Conservation (phyloP, 2,797 vertebrate genomes). For the Cossypha caffra region DNA sequence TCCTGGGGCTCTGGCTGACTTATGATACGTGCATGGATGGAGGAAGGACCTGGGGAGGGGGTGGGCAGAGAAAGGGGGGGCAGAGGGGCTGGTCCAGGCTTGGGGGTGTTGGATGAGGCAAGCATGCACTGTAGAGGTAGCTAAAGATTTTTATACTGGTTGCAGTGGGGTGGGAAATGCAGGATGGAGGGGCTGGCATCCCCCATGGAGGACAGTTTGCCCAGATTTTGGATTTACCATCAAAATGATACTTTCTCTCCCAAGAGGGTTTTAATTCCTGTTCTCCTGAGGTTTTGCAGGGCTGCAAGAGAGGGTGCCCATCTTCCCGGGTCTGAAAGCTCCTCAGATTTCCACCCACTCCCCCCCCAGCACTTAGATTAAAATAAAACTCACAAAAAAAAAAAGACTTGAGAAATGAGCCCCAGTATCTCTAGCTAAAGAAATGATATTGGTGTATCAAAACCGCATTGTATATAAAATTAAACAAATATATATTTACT, state of each 20-base stretch:
- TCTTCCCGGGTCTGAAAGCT: not conserved
- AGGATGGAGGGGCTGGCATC: not conserved
- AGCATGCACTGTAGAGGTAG: constrained; percentile 48
- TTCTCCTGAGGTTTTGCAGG: not conserved
- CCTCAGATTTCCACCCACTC: not conserved
- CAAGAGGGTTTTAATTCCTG: not conserved
- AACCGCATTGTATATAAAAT: constrained; percentile 74
- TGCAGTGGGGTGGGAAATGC: not conserved
- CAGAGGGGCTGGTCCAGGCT: not conserved
- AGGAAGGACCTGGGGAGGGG: not conserved
- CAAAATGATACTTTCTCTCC: not conserved
- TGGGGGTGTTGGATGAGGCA: not conserved
- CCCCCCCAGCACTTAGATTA: not conserved
- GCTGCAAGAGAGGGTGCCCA: not conserved
- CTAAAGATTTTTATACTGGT: constrained; percentile 2
- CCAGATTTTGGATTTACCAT: not conserved
- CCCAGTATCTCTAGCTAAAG: constrained; percentile 47
- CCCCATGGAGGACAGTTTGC: not conserved
- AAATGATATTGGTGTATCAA: constrained; percentile 30
- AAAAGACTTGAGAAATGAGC: not conserved
- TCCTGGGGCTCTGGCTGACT: constrained; percentile 9
- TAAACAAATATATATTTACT: constrained; percentile 76
- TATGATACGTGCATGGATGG: constrained; percentile 40
- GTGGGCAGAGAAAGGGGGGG: not conserved
- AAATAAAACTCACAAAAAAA: not conserved